These are phyloP conservation scores for Orientallactaga sibirica DNA, from an alignment of 2,797 vertebrate genomes.

Conservation along the genomic window DNA sequence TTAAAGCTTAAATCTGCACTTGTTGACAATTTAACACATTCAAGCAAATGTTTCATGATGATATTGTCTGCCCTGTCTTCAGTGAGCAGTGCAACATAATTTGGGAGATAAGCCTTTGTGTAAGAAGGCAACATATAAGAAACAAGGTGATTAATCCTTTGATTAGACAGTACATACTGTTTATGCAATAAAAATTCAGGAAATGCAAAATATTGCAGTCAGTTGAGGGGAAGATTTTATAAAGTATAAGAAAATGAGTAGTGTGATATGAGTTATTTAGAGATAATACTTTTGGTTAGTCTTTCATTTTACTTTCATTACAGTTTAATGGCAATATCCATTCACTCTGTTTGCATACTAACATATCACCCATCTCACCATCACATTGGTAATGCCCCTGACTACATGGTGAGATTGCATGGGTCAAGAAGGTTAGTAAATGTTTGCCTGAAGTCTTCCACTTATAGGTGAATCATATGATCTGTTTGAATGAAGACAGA, in stretches of 20 bases:
- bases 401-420: neutral
- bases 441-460: neutral
- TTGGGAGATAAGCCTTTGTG: constrained; percentile 50
- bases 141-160: constrained; percentile 51
- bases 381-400: neutral
- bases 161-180: constrained; percentile 30
- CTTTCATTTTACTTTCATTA: constrained; percentile 38
- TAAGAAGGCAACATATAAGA: constrained; percentile 52
- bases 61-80: neutral
- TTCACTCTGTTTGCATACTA: neutral
- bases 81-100: neutral
- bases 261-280: constrained; percentile 20
- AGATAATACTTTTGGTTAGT: constrained; percentile 33
- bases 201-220: constrained; percentile 52
- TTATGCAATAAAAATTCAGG: constrained; percentile 50
- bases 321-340: neutral
- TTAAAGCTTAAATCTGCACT: neutral
- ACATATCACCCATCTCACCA: neutral
- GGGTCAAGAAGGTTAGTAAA: neutral
- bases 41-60: constrained; percentile 19
- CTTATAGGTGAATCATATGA: neutral
- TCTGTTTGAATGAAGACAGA: neutral
- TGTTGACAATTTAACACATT: constrained; percentile 47
- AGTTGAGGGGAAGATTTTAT: neutral
- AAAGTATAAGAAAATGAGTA: neutral